Conservation (phyloP, 2,797 vertebrate genomes). For the Bradypodion ventrale region DNA sequence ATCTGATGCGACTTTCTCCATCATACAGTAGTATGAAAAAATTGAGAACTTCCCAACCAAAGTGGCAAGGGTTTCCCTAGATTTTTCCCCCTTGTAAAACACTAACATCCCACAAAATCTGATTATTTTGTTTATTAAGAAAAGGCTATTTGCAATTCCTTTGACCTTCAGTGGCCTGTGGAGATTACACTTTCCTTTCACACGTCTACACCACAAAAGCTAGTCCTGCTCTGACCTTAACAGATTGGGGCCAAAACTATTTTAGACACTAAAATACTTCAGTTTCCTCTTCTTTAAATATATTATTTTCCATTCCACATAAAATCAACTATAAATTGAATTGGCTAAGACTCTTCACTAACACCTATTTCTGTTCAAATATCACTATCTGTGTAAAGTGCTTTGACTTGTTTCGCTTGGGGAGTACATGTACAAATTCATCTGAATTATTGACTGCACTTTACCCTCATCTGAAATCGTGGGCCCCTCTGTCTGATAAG, state of each 20-base stretch:
- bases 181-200: constrained; percentile 31
- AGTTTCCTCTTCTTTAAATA: neutral
- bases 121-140: constrained; percentile 35
- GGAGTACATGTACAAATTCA: constrained; percentile 68
- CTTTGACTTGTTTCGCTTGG: constrained; percentile 57
- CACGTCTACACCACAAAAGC: constrained; percentile 28
- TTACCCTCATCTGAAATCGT: constrained; percentile 72
- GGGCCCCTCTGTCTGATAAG: constrained; percentile 75
- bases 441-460: constrained; percentile 78
- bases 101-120: neutral
- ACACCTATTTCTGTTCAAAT: constrained; percentile 9
- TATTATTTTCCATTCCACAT: constrained; percentile 7
- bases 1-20: neutral
- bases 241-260: constrained; percentile 48
- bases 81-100: neutral
- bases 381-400: constrained; percentile 17
- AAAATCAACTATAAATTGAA: neutral
- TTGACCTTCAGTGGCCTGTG: constrained; percentile 27
- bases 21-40: neutral
- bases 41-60: constrained; percentile 18
- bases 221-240: constrained; percentile 36
- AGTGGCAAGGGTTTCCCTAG: neutral
- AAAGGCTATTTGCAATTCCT: constrained; percentile 24
- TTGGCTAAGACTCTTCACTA: neutral
- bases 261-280: constrained; percentile 25